Evolutionary conservation across 2,888 invertebrate genomes (phyloP), one percentile per base, ranked within the genome.

Genomic region (Dromius quadrimaculatus): DNA sequence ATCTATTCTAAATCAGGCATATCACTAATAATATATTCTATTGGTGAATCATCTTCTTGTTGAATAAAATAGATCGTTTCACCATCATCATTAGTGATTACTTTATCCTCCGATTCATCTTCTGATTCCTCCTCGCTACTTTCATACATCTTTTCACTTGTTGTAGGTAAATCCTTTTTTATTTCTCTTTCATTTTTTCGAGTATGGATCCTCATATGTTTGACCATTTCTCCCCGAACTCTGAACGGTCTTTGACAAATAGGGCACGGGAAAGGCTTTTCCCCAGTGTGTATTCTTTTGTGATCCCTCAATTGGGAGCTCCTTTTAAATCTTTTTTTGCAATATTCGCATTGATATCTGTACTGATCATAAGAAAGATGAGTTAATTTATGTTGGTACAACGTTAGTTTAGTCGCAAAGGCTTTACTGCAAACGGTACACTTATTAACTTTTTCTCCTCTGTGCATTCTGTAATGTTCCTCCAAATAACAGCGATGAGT

Each of bases 191-290:
- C 8, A 36, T 43, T 9, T 4, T 43, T 43, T 43, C 28, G 13
- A 5, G 2, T 36, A 15, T 59, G 59, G 5, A 59, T 34, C 11
- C 59, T 5, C 36, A 36, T 59, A 19, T 59, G 59, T 59, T 59
- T 59, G 2, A 59, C 36, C 59, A 59, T 59, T 36, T 59, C 59
- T 19, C 59, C 59, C 3, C 59, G 59, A 59, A 36, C 36, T 15
- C 34, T 19, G 11, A 59, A 59, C 3, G 59, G 59, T 36, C 59
- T 34, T 4, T 36, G 19, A n/a, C 59, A 59, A 34, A 22, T 19
- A 1, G 59, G 59, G n/a, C 59, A 59, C n/a, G 59, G 59, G 15
- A 59, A 59, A 1, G 59, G 59, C 5, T 36, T 34, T 11, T 59
- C 59, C 5, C 59, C 59, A n/a, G 59, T 59, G 11, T 59, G 59